A percentile compares a stretch with the other conserved stretches of the same genome.
Evolutionary conservation across 2,888 invertebrate species (phyloP).

Genomic region (Drosophila kanekoi): DNA sequence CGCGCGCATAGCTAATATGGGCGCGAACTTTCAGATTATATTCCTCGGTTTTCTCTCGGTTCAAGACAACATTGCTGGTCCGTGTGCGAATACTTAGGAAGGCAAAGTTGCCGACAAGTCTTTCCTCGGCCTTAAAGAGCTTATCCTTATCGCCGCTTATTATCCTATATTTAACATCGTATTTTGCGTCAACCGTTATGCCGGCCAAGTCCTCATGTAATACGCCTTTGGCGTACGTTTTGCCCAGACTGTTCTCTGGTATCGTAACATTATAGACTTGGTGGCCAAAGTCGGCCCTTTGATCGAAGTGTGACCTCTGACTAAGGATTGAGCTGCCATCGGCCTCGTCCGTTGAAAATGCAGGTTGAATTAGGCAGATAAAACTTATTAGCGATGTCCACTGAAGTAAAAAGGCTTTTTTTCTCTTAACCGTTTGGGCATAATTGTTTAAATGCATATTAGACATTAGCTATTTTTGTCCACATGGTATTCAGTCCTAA

Average conservation of each 20-base stretch:
- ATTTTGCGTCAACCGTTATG: constrained; percentile 87
- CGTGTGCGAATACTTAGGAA: constrained; percentile 95
- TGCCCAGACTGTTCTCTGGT: constrained; percentile 96
- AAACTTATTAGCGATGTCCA: constrained; percentile 62
- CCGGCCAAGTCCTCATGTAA: constrained; percentile 93
- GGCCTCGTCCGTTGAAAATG: constrained; percentile 43
- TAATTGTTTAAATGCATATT: constrained; percentile 79
- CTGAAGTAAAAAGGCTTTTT: constrained; percentile 49
- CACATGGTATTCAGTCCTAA: constrained; percentile 72
- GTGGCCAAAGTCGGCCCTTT: constrained; percentile 87
- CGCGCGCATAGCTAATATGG: constrained; percentile 86
- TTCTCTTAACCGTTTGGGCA: constrained; percentile 64
- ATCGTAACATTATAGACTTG: constrained; percentile 94
- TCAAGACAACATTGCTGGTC: constrained; percentile 94
- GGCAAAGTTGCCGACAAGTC: constrained; percentile 96
- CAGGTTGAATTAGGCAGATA: constrained; percentile 53
- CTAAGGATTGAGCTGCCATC: constrained; percentile 7
- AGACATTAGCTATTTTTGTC: constrained; percentile 61
- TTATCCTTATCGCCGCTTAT: constrained; percentile 94
- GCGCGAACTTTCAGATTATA: constrained; percentile 93
- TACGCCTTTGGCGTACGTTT: constrained; percentile 91
- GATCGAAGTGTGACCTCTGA: constrained; percentile 29
- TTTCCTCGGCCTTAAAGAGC: constrained; percentile 96
- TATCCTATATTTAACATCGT: constrained; percentile 93
- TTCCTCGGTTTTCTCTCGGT: constrained; percentile 95